Evolutionary conservation across 2,797 vertebrate genomes (phyloP).

Genomic region (Silurus aristotelis): DNA sequence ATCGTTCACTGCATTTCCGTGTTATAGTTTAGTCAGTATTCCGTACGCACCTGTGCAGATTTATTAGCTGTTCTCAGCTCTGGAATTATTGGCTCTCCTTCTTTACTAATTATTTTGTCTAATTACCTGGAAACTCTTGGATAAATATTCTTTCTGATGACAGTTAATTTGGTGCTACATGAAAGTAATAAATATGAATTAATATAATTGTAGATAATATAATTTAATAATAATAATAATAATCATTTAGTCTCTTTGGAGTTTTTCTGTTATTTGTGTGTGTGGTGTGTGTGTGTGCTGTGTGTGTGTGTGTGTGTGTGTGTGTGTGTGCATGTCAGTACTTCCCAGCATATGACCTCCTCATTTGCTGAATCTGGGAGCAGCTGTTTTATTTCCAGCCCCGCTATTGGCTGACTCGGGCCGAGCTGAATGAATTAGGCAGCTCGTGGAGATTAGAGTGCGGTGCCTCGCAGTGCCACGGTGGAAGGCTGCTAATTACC

Average conservation of each 20-base stretch:
- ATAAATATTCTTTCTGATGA: too few relatives aligned
- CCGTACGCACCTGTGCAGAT: background rate
- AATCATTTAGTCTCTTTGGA: too few relatives aligned
- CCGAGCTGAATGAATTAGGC: slow-evolving; percentile 80
- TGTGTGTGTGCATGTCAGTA: slow-evolving; percentile 26
- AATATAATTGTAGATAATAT: too few relatives aligned
- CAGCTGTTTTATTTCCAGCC: slow-evolving; percentile 65
- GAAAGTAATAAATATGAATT: too few relatives aligned
- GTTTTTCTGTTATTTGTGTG: background rate
- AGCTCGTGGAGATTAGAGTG: slow-evolving; percentile 75
- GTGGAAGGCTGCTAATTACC: slow-evolving; percentile 78
- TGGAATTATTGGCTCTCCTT: background rate
- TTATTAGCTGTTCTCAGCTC: background rate
- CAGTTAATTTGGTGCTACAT: too few relatives aligned
- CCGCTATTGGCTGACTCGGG: slow-evolving; percentile 70
- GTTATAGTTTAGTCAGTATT: background rate
- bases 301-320: slow-evolving; percentile 9
- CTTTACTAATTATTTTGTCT: too few relatives aligned
- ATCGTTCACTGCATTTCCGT: background rate
- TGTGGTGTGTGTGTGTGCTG: slow-evolving; percentile 3
- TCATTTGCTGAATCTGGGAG: slow-evolving; percentile 52
- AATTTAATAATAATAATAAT: too few relatives aligned
- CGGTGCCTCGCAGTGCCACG: slow-evolving; percentile 69
- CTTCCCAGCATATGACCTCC: slow-evolving; percentile 47
- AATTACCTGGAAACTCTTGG: too few relatives aligned